Evolutionary conservation across 2,113 vertebrate genomes (phyloP).

Genomic region (Sterrhoptilus dennistouni): DNA sequence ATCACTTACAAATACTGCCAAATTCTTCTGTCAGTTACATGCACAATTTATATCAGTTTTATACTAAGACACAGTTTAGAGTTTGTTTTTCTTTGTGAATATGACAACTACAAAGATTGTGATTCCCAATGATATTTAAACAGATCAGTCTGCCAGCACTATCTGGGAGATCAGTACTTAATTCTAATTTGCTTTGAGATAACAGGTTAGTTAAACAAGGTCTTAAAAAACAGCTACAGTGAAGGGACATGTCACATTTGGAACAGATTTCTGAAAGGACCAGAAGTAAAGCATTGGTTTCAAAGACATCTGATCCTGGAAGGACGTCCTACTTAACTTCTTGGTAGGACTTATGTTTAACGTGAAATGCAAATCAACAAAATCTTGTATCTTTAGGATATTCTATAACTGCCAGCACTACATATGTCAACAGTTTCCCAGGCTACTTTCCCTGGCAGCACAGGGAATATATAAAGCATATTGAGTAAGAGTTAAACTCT

Average conservation of each 20-base stretch:
- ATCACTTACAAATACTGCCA: not conserved
- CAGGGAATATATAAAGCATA: not conserved
- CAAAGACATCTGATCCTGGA: not conserved
- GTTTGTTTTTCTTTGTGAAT: not conserved
- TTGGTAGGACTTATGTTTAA: not conserved
- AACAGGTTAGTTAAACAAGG: not conserved
- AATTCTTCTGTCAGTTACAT: not conserved
- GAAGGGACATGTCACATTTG: not conserved
- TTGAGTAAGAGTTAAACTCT: not conserved
- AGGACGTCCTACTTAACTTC: not conserved
- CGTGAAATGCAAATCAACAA: not conserved
- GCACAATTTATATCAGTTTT: not conserved
- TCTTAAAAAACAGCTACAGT: not conserved
- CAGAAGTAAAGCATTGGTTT: not conserved
- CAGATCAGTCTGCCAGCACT: not conserved
- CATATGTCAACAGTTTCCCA: not conserved
- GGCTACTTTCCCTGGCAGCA: not conserved
- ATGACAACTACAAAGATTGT: not conserved
- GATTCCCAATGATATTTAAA: not conserved
- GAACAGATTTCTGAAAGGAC: not conserved
- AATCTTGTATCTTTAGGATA: not conserved
- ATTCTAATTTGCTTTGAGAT: not conserved
- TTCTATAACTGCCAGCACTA: not conserved
- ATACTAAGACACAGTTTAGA: not conserved
- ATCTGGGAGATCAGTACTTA: not conserved